Percentiles rank a stretch among this genome's conserved stretches.
These are phyloP conservation scores for Palythoa caribaeorum DNA, from an alignment of 92 coral and sea anemone species.

Conservation along the genomic window DNA sequence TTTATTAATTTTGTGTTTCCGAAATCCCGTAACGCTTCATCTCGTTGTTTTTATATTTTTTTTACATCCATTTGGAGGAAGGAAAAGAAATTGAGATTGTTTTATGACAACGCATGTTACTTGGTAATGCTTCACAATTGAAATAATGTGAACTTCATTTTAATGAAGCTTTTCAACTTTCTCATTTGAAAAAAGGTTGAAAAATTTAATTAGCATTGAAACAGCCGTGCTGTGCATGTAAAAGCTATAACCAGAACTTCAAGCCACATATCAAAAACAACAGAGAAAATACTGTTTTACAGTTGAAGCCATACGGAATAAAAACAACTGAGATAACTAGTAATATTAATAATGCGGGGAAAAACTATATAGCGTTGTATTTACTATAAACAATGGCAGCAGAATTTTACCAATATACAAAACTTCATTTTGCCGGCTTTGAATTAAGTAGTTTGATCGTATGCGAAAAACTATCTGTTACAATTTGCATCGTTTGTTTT, in stretches of 20 bases:
- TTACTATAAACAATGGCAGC: not conserved
- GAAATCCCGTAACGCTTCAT: too few relatives aligned
- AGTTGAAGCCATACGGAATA: not conserved
- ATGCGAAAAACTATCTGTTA: not conserved
- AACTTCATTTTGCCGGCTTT: not conserved
- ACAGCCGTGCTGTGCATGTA: conserved; percentile 64
- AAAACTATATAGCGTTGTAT: not conserved
- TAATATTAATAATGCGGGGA: not conserved
- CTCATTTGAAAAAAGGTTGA: conserved; percentile 55
- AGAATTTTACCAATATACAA: not conserved
- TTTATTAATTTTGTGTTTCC: too few relatives aligned
- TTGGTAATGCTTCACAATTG: conserved; percentile 73
- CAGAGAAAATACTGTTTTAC: not conserved
- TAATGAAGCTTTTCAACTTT: conserved; percentile 72
- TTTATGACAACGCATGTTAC: conserved; percentile 33
- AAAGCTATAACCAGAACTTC: conserved; percentile 39
- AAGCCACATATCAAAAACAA: conserved; percentile 29
- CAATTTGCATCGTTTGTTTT: not conserved
- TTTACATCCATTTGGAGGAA: too few relatives aligned
- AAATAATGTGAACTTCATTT: conserved; percentile 72
- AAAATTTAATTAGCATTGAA: conserved; percentile 66
- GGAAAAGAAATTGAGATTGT: not conserved
- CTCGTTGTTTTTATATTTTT: not conserved
- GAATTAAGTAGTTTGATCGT: not conserved
- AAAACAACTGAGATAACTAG: not conserved